phyloP scores from a whole-genome alignment of 2,888 invertebrate genomes.

The Rhyacophila evoluta region DNA sequence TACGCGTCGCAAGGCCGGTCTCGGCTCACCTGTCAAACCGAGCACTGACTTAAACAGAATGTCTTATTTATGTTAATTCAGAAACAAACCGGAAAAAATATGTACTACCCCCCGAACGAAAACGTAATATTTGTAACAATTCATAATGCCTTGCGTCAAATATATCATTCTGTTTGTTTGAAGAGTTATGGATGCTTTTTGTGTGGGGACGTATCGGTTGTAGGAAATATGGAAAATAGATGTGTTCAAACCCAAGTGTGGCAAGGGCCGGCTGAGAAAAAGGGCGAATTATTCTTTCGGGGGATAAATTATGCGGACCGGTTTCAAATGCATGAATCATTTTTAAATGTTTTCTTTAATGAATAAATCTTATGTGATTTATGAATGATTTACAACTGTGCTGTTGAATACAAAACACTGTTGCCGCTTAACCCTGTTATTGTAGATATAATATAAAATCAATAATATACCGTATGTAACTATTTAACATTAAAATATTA shows the following conservation, averaged over 20 bases:
- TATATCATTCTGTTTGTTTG: slow-evolving; percentile 54
- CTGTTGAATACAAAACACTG: background rate
- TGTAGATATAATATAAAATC: too few species aligned
- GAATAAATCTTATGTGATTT: background rate
- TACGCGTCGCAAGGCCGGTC: slow-evolving; percentile 26
- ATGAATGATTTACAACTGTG: background rate
- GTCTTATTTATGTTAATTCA: slow-evolving; percentile 73
- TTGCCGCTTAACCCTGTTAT: background rate
- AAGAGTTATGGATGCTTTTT: slow-evolving; percentile 52
- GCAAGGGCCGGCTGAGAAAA: slow-evolving; percentile 13
- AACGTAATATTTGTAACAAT: slow-evolving; percentile 51
- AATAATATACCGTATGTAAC: too few species aligned
- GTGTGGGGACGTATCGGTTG: slow-evolving; percentile 33
- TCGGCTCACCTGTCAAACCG: slow-evolving; percentile 52
- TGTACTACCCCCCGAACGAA: slow-evolving; percentile 42
- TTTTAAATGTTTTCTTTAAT: background rate
- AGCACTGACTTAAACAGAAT: slow-evolving; percentile 67
- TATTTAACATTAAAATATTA: too few species aligned
- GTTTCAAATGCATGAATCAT: background rate
- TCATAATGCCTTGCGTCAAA: slow-evolving; percentile 52
- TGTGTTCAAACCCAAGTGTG: background rate
- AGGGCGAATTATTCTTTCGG: background rate
- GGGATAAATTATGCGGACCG: background rate
- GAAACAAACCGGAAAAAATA: slow-evolving; percentile 69
- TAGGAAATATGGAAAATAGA: slow-evolving; percentile 33